Percentiles rank a stretch among this genome's conserved stretches.
Conservation (phyloP, 2,113 vertebrate genomes). For the Sprattus sprattus region DNA sequence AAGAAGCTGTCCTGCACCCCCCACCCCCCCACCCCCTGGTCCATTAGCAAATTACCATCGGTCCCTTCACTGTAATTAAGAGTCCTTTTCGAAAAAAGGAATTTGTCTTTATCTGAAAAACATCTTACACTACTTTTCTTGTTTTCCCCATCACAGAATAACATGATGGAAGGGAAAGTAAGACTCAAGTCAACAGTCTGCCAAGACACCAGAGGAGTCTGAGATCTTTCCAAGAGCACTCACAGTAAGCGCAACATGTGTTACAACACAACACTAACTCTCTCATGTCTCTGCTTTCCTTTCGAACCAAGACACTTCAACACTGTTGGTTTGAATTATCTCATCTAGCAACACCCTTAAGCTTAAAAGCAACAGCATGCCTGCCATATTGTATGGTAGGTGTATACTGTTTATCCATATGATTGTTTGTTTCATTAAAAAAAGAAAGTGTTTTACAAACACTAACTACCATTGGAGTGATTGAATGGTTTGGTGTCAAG, state of each 20-base stretch:
- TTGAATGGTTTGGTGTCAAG: neutral
- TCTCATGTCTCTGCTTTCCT: neutral
- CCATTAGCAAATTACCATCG: slow-evolving; percentile 75
- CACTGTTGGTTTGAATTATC: neutral
- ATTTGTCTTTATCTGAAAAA: slow-evolving; percentile 59
- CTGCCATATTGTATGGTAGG: neutral
- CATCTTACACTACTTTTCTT: slow-evolving; percentile 53
- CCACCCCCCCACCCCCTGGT: slow-evolving; percentile 51
- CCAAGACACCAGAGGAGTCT: neutral
- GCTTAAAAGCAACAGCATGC: neutral
- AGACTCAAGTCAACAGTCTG: neutral
- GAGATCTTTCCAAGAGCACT: neutral
- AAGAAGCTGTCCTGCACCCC: slow-evolving; percentile 39
- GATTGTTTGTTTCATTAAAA: neutral
- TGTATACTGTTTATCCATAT: neutral
- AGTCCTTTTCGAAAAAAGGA: slow-evolving; percentile 45
- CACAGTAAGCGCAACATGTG: neutral
- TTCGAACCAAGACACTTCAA: neutral
- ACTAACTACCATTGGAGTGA: neutral
- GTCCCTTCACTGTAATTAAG: slow-evolving; percentile 57
- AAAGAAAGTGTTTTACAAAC: neutral
- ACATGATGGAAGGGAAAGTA: slow-evolving; percentile 11
- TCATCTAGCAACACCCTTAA: neutral
- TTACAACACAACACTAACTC: neutral
- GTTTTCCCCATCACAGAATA: neutral